These are phyloP conservation scores for Hemibagrus guttatus DNA, from an alignment of 2,797 vertebrate genomes.

Conservation along the genomic window DNA sequence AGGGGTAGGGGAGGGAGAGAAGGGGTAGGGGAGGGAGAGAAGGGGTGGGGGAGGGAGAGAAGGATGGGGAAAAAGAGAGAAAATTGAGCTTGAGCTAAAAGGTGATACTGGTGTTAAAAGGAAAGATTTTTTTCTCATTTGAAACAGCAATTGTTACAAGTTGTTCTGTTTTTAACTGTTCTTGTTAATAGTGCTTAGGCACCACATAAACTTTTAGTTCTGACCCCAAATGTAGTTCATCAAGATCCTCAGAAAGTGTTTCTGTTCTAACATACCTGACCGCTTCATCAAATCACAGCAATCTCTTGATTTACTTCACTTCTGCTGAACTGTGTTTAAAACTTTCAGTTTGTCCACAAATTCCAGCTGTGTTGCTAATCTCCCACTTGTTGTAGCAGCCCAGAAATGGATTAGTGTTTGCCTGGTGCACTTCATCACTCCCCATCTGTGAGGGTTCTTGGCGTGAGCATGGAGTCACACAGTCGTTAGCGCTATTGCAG, in stretches of 20 bases:
- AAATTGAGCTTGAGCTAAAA: neutral
- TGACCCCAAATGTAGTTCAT: neutral
- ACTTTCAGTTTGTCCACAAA: neutral
- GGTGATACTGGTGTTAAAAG: neutral
- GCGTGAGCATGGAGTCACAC: neutral
- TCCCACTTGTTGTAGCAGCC: neutral
- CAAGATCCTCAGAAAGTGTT: neutral
- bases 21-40: too few relatives aligned
- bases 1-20: too few relatives aligned
- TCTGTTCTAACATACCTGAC: neutral
- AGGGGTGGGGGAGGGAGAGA: too few relatives aligned
- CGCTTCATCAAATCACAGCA: neutral
- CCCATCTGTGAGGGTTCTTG: slow-evolving; percentile 25
- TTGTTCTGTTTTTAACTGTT: neutral
- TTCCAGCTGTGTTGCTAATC: slow-evolving; percentile 17
- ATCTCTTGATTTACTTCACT: neutral
- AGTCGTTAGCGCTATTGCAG: neutral
- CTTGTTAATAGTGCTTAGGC: neutral
- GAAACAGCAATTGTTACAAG: neutral
- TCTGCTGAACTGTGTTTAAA: slow-evolving; percentile 3
- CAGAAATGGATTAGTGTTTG: neutral
- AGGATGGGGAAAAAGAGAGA: too few relatives aligned
- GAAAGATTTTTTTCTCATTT: neutral
- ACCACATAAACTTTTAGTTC: neutral
- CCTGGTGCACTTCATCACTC: slow-evolving; percentile 16